These are phyloP conservation scores for Cyprinella venusta DNA, from an alignment of 2,797 vertebrate genomes.

Conservation along the genomic window DNA sequence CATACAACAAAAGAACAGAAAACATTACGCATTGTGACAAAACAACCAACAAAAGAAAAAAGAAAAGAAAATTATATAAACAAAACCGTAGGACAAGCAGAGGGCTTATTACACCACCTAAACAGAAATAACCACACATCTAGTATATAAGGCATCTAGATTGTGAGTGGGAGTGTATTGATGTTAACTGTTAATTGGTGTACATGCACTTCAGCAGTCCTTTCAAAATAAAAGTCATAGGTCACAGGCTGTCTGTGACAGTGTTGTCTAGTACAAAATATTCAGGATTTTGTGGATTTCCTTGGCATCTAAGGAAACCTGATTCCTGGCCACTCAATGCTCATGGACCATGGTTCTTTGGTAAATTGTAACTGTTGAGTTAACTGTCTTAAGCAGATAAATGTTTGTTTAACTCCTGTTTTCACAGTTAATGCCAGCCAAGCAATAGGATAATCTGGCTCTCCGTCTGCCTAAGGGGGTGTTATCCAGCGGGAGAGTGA, in stretches of 20 bases:
- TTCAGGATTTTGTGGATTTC: neutral
- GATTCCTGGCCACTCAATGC: neutral
- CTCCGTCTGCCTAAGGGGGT: neutral
- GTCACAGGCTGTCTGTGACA: neutral
- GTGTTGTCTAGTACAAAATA: neutral
- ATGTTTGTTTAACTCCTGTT: neutral
- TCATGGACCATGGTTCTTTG: neutral
- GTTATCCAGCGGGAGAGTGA: neutral
- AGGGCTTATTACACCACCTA: no score
- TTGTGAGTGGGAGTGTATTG: no score
- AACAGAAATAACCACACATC: no score
- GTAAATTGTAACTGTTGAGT: neutral
- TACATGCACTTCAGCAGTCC: no score
- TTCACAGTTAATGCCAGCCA: neutral
- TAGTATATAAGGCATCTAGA: no score
- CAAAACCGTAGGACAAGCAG: no score
- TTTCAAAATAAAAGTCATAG: no score
- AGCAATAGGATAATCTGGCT: neutral
- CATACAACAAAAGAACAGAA: no score
- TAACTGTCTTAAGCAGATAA: neutral
- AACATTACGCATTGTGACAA: no score
- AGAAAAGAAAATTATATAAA: no score
- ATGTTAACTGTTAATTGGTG: no score
- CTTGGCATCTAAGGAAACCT: neutral
- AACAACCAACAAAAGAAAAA: no score